phyloP scores from a whole-genome alignment of 2,888 invertebrate genomes.

The Slavum lentiscoides region DNA sequence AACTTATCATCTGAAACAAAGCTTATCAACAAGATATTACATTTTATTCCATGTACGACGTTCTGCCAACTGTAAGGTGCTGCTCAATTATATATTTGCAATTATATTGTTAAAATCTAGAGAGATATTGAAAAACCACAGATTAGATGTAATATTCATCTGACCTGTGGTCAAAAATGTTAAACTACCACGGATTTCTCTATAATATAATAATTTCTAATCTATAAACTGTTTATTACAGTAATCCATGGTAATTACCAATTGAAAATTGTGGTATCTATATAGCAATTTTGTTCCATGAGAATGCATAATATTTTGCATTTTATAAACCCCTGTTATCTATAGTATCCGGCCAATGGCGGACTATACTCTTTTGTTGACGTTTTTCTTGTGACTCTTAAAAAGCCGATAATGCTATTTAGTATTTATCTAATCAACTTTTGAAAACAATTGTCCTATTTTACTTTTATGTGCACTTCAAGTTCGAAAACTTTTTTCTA shows the following conservation, averaged over 20 bases:
- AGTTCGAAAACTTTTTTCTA: not conserved
- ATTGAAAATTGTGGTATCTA: not conserved
- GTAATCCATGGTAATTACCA: no score
- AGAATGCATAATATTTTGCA: not conserved
- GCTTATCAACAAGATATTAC: not conserved
- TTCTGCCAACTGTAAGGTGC: not conserved
- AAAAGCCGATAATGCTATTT: slow-evolving; percentile 52
- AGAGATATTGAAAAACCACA: no score
- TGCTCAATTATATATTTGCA: no score
- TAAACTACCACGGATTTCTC: no score
- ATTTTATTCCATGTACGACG: slow-evolving; percentile 9
- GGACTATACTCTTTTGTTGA: slow-evolving; percentile 45
- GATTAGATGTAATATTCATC: no score
- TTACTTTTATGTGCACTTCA: not conserved
- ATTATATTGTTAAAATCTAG: no score
- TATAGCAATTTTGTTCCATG: slow-evolving; percentile 22
- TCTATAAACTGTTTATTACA: no score
- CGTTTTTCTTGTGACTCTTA: slow-evolving; percentile 42
- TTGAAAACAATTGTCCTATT: slow-evolving; percentile 44
- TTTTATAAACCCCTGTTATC: slow-evolving; percentile 43
- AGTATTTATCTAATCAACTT: slow-evolving; percentile 52
- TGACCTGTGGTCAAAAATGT: no score
- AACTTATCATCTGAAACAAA: not conserved
- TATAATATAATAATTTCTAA: no score
- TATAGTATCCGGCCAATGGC: slow-evolving; percentile 50